phyloP scores from a whole-genome alignment of 2,113 vertebrate species.

The Lates calcarifer region DNA sequence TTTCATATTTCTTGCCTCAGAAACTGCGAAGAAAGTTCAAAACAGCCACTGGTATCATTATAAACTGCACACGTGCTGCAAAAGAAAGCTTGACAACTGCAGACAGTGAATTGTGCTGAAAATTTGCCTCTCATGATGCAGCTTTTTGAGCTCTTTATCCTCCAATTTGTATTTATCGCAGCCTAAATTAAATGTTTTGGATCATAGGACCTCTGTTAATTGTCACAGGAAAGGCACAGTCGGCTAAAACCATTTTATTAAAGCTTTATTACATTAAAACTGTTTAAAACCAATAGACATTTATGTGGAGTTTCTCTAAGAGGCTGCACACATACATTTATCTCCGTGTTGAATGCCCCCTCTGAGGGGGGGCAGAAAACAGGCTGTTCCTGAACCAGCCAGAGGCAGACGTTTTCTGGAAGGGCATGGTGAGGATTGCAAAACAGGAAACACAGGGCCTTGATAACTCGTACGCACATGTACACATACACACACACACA shows the following conservation, averaged over 20 bases:
- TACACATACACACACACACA: conserved; percentile 28
- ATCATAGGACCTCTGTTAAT: too few relatives aligned
- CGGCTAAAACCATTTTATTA: neutral
- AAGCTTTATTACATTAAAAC: neutral
- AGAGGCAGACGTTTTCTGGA: conserved; percentile 65
- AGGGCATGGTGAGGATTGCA: conserved; percentile 73
- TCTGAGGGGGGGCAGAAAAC: conserved; percentile 42
- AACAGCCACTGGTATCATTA: neutral
- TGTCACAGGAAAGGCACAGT: too few relatives aligned
- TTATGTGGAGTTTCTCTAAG: neutral
- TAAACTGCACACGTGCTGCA: neutral
- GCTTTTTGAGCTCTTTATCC: too few relatives aligned
- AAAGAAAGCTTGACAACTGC: neutral
- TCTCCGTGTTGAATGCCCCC: conserved; percentile 5
- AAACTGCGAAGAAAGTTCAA: neutral
- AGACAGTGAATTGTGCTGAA: neutral
- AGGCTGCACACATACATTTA: neutral
- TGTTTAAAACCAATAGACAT: neutral
- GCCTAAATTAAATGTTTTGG: too few relatives aligned
- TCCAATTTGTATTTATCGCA: too few relatives aligned
- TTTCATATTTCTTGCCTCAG: too few relatives aligned
- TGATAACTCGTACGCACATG: conserved; percentile 64
- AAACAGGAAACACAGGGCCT: conserved; percentile 82
- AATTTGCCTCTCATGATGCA: too few relatives aligned
- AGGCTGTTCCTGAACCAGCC: conserved; percentile 65